Percentiles rank a stretch among this genome's conserved stretches.
phyloP scores from a whole-genome alignment of 1,140 invertebrate genomes.

The Drosophila biarmipes region DNA sequence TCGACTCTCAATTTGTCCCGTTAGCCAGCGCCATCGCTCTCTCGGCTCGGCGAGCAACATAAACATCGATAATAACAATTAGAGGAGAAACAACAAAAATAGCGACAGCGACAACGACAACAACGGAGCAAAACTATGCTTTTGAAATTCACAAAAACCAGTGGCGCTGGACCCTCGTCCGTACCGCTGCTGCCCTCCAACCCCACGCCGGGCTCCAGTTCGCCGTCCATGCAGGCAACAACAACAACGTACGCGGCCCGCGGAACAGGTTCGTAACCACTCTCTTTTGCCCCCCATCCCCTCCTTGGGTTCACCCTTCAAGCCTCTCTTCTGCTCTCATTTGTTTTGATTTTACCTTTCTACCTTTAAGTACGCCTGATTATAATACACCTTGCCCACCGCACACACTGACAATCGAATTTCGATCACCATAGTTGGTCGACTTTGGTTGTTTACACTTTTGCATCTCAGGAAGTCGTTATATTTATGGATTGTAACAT shows the following conservation, averaged over 20 bases:
- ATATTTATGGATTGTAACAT: neutral
- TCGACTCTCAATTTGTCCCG: constrained; percentile 36
- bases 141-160: constrained; percentile 52
- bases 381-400: constrained; percentile 7
- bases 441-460: neutral
- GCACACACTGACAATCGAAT: neutral
- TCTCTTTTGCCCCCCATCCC: constrained; percentile 5
- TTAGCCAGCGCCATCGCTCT: constrained; percentile 15
- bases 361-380: neutral
- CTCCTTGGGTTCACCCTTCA: neutral
- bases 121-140: constrained; percentile 39
- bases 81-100: neutral
- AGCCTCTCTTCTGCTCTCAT: constrained; percentile 12
- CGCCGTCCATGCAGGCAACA: constrained; percentile 64
- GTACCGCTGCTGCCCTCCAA: constrained; percentile 23
- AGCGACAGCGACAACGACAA: constrained; percentile 12
- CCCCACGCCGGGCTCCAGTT: constrained; percentile 54
- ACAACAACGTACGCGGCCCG: constrained; percentile 70
- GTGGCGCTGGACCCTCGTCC: constrained; percentile 59
- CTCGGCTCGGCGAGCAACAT: constrained; percentile 2
- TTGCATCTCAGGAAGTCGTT: neutral
- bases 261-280: constrained; percentile 72
- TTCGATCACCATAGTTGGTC: neutral
- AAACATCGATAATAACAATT: constrained; percentile 5
- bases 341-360: constrained; percentile 3